Conservation (phyloP, 2,113 vertebrate species). For the Cyphomyrus discorhynchus region DNA sequence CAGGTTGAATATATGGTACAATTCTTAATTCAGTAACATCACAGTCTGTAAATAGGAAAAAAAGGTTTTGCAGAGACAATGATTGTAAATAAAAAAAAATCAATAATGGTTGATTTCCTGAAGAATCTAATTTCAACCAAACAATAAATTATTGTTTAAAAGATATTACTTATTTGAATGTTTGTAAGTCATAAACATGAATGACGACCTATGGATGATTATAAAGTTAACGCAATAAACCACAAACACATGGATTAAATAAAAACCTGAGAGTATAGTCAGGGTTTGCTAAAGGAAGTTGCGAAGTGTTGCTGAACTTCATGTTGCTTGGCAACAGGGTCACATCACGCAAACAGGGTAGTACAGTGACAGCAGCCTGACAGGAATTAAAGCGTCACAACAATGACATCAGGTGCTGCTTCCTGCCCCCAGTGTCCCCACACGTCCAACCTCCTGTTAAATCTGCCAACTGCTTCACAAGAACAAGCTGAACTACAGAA, state of each 20-base stretch:
- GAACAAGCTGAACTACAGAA: constrained; percentile 15
- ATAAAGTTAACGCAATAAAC: background rate
- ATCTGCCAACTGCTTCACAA: constrained; percentile 29
- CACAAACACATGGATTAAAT: background rate
- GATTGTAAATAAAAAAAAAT: background rate
- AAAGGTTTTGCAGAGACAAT: background rate
- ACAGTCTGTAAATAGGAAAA: background rate
- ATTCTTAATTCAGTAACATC: background rate
- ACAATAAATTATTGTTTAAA: background rate
- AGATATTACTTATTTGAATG: background rate
- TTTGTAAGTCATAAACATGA: background rate
- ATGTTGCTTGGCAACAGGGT: constrained; percentile 61
- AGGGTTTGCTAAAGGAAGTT: constrained; percentile 28
- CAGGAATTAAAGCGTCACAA: constrained; percentile 46
- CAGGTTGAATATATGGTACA: background rate
- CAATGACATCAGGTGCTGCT: constrained; percentile 63
- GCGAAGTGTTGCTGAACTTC: constrained; percentile 43
- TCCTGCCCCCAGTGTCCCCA: constrained; percentile 48
- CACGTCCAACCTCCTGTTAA: constrained; percentile 33
- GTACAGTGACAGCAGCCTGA: constrained; percentile 49
- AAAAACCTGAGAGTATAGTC: background rate
- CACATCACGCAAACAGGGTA: constrained; percentile 39
- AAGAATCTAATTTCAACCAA: background rate
- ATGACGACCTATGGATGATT: background rate
- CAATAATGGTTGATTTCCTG: background rate